These are phyloP conservation scores for Gyrodactylus bullatarudis DNA, from an alignment of 1,140 invertebrate species.

Conservation along the genomic window DNA sequence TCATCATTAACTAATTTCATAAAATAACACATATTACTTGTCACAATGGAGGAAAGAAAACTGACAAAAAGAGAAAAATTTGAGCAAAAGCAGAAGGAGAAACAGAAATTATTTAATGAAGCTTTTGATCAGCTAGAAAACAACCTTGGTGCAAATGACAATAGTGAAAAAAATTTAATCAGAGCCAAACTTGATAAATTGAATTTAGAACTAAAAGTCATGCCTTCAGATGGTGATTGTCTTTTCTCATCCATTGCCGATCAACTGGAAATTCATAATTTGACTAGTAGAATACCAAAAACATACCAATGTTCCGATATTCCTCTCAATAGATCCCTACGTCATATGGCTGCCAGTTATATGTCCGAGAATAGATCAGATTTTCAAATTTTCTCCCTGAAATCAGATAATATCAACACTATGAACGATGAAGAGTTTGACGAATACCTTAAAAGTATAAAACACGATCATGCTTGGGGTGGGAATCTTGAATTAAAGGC, in stretches of 20 bases:
- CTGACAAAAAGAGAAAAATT: background rate
- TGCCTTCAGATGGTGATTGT: background rate
- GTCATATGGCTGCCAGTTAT: background rate
- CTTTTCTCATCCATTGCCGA: background rate
- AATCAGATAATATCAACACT: background rate
- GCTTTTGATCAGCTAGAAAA: background rate
- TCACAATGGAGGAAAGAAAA: background rate
- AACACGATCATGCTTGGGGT: background rate
- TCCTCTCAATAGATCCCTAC: background rate
- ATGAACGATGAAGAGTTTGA: background rate
- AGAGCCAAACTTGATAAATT: background rate
- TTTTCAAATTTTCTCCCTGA: background rate
- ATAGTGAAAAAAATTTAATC: background rate
- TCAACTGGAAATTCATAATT: background rate
- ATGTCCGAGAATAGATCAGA: background rate
- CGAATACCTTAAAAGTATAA: background rate
- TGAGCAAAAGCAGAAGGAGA: background rate
- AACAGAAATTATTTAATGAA: background rate
- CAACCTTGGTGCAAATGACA: background rate
- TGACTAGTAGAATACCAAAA: background rate
- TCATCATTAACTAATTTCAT: no score
- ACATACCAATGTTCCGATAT: background rate
- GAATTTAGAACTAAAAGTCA: background rate
- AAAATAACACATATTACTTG: background rate
- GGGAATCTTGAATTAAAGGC: background rate